Percentiles rank a stretch among this genome's conserved stretches.
phyloP scores from a whole-genome alignment of 2,888 invertebrate genomes.

The Pollenia labialis region DNA sequence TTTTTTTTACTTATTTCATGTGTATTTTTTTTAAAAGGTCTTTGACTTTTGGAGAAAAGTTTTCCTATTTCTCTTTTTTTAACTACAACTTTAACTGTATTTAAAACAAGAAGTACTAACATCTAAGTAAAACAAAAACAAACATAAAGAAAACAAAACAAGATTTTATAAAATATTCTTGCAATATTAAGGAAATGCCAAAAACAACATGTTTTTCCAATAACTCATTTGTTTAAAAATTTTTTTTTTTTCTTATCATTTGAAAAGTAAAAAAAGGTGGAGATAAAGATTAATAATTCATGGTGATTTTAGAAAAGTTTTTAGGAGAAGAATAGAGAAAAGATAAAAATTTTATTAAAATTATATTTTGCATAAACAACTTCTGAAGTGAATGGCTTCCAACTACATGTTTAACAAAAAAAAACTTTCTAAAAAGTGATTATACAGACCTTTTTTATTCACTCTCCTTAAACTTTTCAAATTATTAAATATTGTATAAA shows the following conservation, averaged over 20 bases:
- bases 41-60: slow-evolving; percentile 52
- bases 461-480: neutral
- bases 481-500: neutral
- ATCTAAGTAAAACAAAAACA: neutral
- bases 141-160: neutral
- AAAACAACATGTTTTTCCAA: slow-evolving; percentile 25
- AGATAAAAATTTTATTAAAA: neutral
- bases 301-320: neutral
- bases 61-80: neutral
- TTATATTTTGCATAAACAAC: neutral
- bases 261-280: neutral
- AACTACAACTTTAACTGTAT: slow-evolving; percentile 6
- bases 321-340: neutral
- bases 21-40: slow-evolving; percentile 27
- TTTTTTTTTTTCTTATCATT: slow-evolving; percentile 40
- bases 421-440: too few species aligned
- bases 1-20: slow-evolving; percentile 10
- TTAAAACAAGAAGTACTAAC: neutral
- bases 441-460: neutral
- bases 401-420: too few species aligned
- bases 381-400: neutral
- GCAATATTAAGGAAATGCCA: slow-evolving; percentile 27
- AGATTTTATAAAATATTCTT: neutral
- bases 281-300: slow-evolving; percentile 19
- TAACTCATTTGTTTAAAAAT: slow-evolving; percentile 38